These are phyloP conservation scores for Lophius americanus DNA, from an alignment of 2,797 vertebrate species.

Conservation along the genomic window DNA sequence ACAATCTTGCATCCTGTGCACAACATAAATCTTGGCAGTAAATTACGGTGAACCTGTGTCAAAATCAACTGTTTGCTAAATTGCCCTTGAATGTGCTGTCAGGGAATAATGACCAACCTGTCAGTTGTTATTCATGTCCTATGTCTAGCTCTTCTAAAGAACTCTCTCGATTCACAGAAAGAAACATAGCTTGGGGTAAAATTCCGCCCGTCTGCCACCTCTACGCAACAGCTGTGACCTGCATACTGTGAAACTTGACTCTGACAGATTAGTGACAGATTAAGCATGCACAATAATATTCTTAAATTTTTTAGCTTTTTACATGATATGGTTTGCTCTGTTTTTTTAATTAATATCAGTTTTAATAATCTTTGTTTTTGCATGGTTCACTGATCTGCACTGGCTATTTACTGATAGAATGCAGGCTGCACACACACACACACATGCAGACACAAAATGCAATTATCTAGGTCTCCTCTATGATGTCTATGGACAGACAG, in stretches of 20 bases:
- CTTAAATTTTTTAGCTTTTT: conserved; percentile 23
- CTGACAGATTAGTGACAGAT: conserved; percentile 39
- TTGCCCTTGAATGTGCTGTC: conserved; percentile 39
- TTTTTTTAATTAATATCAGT: conserved; percentile 2
- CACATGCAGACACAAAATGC: conserved; percentile 32
- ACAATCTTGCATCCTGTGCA: conserved; percentile 39
- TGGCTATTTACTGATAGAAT: conserved; percentile 19
- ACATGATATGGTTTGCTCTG: conserved; percentile 7
- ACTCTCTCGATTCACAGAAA: conserved; percentile 66
- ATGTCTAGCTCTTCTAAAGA: conserved; percentile 63
- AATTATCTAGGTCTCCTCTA: conserved; percentile 53
- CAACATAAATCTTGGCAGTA: conserved; percentile 3
- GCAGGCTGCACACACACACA: conserved; percentile 48
- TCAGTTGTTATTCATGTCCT: conserved; percentile 70
- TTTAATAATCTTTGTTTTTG: too few relatives aligned
- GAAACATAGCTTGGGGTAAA: conserved; percentile 58
- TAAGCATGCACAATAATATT: conserved; percentile 17
- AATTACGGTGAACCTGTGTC: conserved; percentile 43
- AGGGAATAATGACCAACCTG: conserved; percentile 33
- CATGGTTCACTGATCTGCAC: conserved; percentile 16
- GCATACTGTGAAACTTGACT: conserved; percentile 38
- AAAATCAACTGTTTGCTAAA: conserved; percentile 35
- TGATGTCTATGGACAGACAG: conserved; percentile 25
- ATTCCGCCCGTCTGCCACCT: conserved; percentile 64
- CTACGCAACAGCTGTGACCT: conserved; percentile 75